A percentile compares a stretch with the other conserved stretches of the same genome.
Conservation (phyloP, 2,888 invertebrate genomes). For the Ephialtes manifestator region DNA sequence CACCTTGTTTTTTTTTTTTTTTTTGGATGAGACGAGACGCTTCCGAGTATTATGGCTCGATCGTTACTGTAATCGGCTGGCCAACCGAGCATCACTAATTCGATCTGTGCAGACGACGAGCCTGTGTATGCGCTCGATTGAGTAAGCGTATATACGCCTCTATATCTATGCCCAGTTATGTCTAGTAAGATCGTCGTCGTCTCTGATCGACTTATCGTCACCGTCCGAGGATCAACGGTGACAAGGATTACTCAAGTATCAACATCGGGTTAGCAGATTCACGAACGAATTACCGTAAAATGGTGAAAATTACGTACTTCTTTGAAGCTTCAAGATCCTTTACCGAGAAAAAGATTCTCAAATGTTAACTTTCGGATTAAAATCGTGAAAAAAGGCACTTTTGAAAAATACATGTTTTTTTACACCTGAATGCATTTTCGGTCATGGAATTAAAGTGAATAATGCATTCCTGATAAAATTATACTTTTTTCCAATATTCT, state of each 20-base stretch:
- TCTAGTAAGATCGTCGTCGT: conserved; percentile 9
- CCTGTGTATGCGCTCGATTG: conserved; percentile 47
- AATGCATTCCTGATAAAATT: too few relatives aligned
- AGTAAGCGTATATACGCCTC: not conserved
- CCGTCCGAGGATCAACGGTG: conserved; percentile 7
- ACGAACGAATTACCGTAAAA: not conserved
- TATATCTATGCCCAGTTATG: conserved; percentile 7
- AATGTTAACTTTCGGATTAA: too few relatives aligned
- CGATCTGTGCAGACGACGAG: conserved; percentile 69
- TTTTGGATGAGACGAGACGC: conserved; percentile 36
- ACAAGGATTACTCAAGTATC: conserved; percentile 1
- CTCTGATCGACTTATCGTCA: conserved; percentile 10
- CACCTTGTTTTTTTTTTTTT: not conserved
- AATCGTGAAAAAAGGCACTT: too few relatives aligned
- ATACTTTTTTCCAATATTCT: too few relatives aligned
- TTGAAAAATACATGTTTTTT: too few relatives aligned
- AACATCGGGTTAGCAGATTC: not conserved
- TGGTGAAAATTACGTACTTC: not conserved
- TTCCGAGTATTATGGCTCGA: conserved; percentile 67
- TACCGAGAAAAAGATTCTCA: too few relatives aligned
- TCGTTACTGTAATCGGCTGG: conserved; percentile 72
- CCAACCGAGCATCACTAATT: conserved; percentile 67
- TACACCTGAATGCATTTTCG: too few relatives aligned
- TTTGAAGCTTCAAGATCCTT: not conserved
- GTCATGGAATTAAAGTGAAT: too few relatives aligned